phyloP scores from a whole-genome alignment of 2,888 invertebrate genomes.

The Eucera pruinosa region DNA sequence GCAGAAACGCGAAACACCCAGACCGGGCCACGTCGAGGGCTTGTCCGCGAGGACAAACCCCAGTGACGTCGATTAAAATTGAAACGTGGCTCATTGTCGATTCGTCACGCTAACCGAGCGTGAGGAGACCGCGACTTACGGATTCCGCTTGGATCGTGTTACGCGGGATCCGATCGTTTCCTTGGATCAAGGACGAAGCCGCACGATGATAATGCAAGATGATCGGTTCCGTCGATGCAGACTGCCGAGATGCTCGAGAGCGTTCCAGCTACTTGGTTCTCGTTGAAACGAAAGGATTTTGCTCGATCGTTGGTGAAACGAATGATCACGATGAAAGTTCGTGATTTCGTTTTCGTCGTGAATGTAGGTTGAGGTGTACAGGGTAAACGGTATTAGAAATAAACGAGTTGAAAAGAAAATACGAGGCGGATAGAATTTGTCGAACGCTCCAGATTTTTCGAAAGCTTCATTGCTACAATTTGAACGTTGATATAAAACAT shows the following conservation, averaged over 20 bases:
- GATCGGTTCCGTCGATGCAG: slow-evolving; percentile 30
- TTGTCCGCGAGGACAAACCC: slow-evolving; percentile 48
- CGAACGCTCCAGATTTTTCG: too few species aligned
- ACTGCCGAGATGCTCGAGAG: slow-evolving; percentile 2
- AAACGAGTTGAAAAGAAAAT: neutral
- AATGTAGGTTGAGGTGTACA: neutral
- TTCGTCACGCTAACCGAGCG: slow-evolving; percentile 69
- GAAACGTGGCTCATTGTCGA: slow-evolving; percentile 70
- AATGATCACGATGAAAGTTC: neutral
- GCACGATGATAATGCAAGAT: slow-evolving; percentile 47
- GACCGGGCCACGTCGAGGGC: neutral
- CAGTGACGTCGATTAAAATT: slow-evolving; percentile 67
- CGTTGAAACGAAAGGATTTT: neutral
- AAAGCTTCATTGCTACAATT: too few species aligned
- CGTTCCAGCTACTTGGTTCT: neutral
- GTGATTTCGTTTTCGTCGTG: neutral
- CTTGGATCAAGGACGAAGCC: slow-evolving; percentile 43
- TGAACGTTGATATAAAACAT: neutral
- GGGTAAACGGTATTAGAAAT: neutral
- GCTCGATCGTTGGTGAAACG: neutral
- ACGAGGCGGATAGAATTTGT: too few species aligned
- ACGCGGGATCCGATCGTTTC: slow-evolving; percentile 45
- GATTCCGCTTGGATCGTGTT: slow-evolving; percentile 59
- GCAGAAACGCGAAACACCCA: slow-evolving; percentile 15
- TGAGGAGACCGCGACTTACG: slow-evolving; percentile 51